Evolutionary conservation across 2,888 invertebrate species (phyloP), one percentile per base, ranked within the genome.

Genomic region (Pristionchus maxplancki): DNA sequence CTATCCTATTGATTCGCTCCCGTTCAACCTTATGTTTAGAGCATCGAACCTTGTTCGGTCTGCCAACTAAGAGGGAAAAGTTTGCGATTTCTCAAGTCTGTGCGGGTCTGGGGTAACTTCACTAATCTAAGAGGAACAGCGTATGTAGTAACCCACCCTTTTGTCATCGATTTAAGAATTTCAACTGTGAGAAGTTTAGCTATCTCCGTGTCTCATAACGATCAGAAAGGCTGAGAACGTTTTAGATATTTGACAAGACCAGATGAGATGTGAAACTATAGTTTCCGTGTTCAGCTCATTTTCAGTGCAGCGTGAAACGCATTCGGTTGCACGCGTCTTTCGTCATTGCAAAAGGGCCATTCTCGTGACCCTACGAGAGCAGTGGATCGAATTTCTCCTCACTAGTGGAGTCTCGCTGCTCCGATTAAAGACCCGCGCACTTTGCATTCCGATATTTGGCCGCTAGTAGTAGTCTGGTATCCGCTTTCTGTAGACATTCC

Each of bases 391-490:
- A 34, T 64, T 64, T 64, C 64, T 13, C 31, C 64, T 53, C 48
- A 13, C 53, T 58, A 58, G 58, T 58, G 58, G 58, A 58, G 58
- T n/a, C 58, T 20, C 28, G 28, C 64, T 8, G 11, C 31, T 20
- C 31, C 0, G 71, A 71, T 71, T 71, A 71, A 71, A 71, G 71
- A 71, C 17, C 71, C 28, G 20, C 67, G 28, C 67, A 67, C 71
- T 71, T 71, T 71, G 71, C 71, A 71, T 71, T 37, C 71, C 71
- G 37, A 71, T 64, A 62, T 34, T 34, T 15, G 15, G 31, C 67
- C 67, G 31, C 34, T 28, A 37, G 71, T 40, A 71, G 71, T 71
- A 37, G 34, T 37, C 34, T 37, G 37, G n/a, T 71, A 24, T 71
- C 71, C 24, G 37, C 71, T 71, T 71, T 71, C 71, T 37, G 37